Evolutionary conservation across 2,113 vertebrate genomes (phyloP).

Genomic region (Cercocebus atys): DNA sequence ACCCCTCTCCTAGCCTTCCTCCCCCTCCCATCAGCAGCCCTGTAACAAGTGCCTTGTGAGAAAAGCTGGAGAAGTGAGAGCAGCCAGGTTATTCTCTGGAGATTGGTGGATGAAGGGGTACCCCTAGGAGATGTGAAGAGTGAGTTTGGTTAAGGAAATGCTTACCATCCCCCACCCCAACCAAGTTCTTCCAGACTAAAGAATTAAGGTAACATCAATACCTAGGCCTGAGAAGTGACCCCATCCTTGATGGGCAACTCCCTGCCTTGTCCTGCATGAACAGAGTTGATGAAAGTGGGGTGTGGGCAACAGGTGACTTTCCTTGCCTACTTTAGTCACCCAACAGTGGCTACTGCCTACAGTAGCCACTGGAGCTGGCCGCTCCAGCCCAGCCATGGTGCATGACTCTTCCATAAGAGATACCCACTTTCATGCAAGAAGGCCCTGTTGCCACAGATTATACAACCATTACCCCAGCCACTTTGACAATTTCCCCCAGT

Average conservation of each 20-base stretch:
- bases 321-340: neutral
- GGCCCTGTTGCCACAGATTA: neutral
- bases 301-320: neutral
- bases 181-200: neutral
- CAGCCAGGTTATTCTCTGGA: slow-evolving; percentile 2
- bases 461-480: neutral
- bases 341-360: neutral
- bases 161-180: neutral
- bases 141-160: slow-evolving; percentile 24
- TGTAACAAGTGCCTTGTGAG: slow-evolving; percentile 77
- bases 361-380: neutral
- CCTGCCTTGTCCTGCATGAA: neutral
- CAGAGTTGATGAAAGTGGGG: neutral
- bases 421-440: neutral
- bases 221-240: neutral
- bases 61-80: slow-evolving; percentile 21
- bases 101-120: neutral
- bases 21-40: neutral
- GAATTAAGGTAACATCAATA: neutral
- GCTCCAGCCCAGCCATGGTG: neutral
- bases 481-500: neutral
- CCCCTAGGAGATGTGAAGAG: neutral
- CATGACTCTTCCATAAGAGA: slow-evolving; percentile 3
- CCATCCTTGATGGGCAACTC: neutral
- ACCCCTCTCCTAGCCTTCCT: neutral